These are phyloP conservation scores for Syritta pipiens DNA, from an alignment of 2,888 invertebrate species.

Conservation along the genomic window DNA sequence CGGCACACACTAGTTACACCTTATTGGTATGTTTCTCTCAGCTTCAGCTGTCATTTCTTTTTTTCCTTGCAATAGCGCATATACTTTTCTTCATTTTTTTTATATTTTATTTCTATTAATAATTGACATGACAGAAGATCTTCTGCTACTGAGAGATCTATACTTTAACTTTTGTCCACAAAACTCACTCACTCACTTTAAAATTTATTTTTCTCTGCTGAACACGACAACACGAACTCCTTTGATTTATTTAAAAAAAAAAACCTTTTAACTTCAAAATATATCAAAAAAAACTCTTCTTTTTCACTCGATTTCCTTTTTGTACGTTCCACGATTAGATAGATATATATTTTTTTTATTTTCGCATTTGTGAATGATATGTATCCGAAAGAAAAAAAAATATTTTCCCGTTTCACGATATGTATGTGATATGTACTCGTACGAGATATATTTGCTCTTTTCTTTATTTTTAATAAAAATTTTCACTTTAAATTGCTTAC, in stretches of 20 bases:
- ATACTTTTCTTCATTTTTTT: conserved; percentile 18
- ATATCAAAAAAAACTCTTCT: conserved; percentile 19
- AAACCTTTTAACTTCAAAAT: no score
- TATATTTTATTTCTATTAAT: conserved; percentile 33
- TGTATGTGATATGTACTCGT: conserved; percentile 13
- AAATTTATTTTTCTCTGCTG: neutral
- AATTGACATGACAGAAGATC: conserved; percentile 26
- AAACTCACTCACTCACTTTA: conserved; percentile 45
- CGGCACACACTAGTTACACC: conserved; percentile 54
- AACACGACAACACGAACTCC: neutral
- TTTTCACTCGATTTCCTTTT: conserved; percentile 43
- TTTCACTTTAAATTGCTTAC: conserved; percentile 52
- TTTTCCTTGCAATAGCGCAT: neutral
- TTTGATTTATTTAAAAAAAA: neutral
- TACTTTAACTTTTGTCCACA: conserved; percentile 2
- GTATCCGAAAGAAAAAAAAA: conserved; percentile 47
- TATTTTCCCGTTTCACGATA: conserved; percentile 58
- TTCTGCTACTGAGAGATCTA: neutral
- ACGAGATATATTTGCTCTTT: conserved; percentile 22
- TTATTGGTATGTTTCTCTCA: conserved; percentile 26
- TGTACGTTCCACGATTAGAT: conserved; percentile 61
- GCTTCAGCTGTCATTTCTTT: conserved; percentile 31
- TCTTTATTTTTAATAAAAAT: conserved; percentile 29
- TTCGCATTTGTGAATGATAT: conserved; percentile 54
- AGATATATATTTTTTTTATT: conserved; percentile 40